These are phyloP conservation scores for Charanyca ferruginea DNA, from an alignment of 2,888 invertebrate genomes.

Conservation along the genomic window DNA sequence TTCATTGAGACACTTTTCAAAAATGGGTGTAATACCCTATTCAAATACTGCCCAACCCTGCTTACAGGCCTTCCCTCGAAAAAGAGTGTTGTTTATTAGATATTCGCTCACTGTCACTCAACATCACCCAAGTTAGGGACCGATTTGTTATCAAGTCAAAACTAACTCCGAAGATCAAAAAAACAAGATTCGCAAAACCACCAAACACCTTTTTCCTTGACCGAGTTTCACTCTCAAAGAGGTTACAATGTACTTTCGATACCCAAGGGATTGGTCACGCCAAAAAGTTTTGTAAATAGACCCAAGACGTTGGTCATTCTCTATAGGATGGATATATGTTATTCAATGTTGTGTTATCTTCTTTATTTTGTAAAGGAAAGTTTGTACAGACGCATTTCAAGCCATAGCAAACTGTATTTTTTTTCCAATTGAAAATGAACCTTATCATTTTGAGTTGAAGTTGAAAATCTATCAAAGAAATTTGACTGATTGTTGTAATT, in stretches of 20 bases:
- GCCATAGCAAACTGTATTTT: too few relatives aligned
- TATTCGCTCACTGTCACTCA: conserved; percentile 8
- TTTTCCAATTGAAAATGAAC: too few relatives aligned
- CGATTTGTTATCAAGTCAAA: conserved; percentile 29
- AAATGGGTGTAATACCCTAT: too few relatives aligned
- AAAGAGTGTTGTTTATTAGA: too few relatives aligned
- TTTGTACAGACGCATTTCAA: too few relatives aligned
- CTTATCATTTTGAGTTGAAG: too few relatives aligned
- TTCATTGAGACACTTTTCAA: too few relatives aligned
- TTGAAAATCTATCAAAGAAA: too few relatives aligned
- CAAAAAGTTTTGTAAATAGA: conserved; percentile 54
- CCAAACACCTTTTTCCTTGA: conserved; percentile 33
- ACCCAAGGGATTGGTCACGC: conserved; percentile 46
- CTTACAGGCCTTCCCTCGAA: too few relatives aligned
- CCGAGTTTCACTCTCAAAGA: conserved; percentile 39
- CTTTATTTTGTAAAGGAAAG: background rate
- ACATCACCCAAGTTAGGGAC: background rate
- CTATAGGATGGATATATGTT: conserved; percentile 23
- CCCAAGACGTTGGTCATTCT: conserved; percentile 40
- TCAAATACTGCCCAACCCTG: too few relatives aligned
- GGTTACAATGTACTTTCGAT: conserved; percentile 35
- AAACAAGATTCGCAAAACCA: conserved; percentile 15
- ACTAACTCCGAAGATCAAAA: conserved; percentile 34
- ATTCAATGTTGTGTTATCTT: background rate
- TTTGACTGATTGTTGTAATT: too few relatives aligned